Conservation (phyloP, 2,113 vertebrate genomes). For the Crotalus viridis region DNA sequence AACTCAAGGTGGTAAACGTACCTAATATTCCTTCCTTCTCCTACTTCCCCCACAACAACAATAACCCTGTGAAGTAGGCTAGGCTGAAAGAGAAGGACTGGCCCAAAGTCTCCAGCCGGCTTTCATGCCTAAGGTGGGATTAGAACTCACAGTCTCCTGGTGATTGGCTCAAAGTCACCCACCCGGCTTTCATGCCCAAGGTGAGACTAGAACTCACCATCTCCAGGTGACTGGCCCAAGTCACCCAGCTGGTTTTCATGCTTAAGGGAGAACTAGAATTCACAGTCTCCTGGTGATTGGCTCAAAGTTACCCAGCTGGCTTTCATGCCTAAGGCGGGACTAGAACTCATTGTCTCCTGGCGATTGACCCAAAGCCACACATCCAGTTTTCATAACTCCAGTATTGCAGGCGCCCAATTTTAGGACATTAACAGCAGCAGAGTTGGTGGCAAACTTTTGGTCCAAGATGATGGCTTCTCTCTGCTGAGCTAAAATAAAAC, state of each 20-base stretch:
- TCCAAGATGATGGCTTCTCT: neutral
- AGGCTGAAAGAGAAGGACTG: neutral
- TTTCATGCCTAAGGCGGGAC: too few relatives aligned
- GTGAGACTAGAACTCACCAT: neutral
- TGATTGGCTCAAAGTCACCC: too few relatives aligned
- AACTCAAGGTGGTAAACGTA: neutral
- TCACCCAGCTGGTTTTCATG: too few relatives aligned
- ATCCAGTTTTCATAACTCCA: neutral
- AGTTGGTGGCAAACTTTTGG: constrained; percentile 27
- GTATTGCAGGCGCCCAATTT: neutral
- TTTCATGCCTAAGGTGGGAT: neutral
- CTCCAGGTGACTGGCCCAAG: too few relatives aligned
- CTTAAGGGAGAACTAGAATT: too few relatives aligned
- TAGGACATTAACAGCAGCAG: constrained; percentile 12
- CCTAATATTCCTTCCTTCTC: neutral
- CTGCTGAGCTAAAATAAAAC: neutral
- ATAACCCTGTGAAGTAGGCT: neutral
- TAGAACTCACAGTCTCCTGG: too few relatives aligned
- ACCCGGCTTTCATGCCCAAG: neutral
- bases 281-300: too few relatives aligned
- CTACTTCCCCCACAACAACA: neutral
- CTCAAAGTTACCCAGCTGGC: too few relatives aligned
- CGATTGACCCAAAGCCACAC: neutral
- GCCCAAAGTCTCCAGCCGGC: neutral
- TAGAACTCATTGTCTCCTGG: too few relatives aligned